Base-by-base conservation (phyloP, 2,888 invertebrate genomes). In the Drosophila prolongata region DNA sequence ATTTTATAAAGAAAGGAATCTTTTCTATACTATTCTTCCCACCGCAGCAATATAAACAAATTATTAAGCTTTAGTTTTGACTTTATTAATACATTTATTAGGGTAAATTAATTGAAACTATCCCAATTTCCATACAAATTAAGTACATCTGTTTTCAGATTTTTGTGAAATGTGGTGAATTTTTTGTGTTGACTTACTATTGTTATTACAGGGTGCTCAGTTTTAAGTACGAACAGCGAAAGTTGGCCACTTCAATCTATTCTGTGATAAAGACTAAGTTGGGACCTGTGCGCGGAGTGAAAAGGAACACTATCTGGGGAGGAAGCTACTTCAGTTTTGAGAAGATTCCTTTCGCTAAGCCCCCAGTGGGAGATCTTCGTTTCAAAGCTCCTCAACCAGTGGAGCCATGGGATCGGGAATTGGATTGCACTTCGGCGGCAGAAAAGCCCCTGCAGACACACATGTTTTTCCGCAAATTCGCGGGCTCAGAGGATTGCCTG, bases 401-500 rank as follows among this genome's bases (percentile, higher is more conserved):
- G 0, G 85, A 89, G 30, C 78, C 92, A 30, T 94, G 94, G 94
- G 76, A 76, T 0, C 91, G 87, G 1, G 79, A 93, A 0, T 76
- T 91, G 62, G 92, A 94, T 75, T 93, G 93, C 40, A 91, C 92
- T 0, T 77, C 87, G 6, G 88, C 91, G 43, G 90, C 90, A 0
- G 87, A 90, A 14, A 80, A 89, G 54, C 91, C 91, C 13, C 75
- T 92, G 59, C 92, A 93, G 69, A 80, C 84, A 2, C 89, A 92
- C 76, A 73, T 87, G 40, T 76, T 92, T 16, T 86, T 89, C 40
- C 77, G 90, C 11, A 91, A 92, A 69, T 87, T 89, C 52, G 89
- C 93, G 9, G 94, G 94, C 35, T 89, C 91, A 2, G 94, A 94
- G 84, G 93, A 94, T 80, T 94, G 94, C 70, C 79, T 94, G 3